These are phyloP conservation scores for Drosophila kurseongensis DNA, from an alignment of 1,140 invertebrate species.

Conservation along the genomic window DNA sequence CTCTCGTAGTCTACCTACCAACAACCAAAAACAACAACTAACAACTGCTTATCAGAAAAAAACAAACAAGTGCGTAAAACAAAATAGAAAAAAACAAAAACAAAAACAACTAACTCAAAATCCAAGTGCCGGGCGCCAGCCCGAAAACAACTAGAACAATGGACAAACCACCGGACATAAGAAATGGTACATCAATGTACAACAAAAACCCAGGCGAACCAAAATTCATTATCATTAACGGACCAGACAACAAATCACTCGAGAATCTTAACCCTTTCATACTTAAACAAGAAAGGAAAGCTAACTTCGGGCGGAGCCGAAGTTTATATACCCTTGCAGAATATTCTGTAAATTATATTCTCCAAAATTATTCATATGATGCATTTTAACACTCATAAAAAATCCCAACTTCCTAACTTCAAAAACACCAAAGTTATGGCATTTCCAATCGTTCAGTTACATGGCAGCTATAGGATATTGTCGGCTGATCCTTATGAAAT, in stretches of 20 bases:
- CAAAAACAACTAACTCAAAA: not conserved
- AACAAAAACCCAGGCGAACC: not conserved
- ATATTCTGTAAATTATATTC: no score
- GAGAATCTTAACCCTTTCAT: not conserved
- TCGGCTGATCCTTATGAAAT: no score
- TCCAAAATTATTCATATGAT: no score
- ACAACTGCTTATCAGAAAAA: constrained; percentile 9
- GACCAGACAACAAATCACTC: not conserved
- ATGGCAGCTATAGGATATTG: no score
- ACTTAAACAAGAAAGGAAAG: no score
- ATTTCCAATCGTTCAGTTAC: no score
- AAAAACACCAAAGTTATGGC: no score
- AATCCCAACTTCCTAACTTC: no score
- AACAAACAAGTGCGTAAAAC: constrained; percentile 7
- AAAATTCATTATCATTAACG: constrained; percentile 1
- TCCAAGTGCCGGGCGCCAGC: not conserved
- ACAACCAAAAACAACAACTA: constrained; percentile 1
- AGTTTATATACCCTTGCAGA: no score
- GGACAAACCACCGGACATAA: constrained; percentile 7
- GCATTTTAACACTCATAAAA: no score
- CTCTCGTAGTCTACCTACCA: no score
- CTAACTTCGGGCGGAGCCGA: no score
- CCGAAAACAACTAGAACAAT: constrained; percentile 4
- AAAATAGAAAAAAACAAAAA: not conserved
- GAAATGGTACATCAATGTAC: not conserved